Evolutionary conservation across 2,113 vertebrate species (phyloP).

Genomic region (Podarcis raffonei): DNA sequence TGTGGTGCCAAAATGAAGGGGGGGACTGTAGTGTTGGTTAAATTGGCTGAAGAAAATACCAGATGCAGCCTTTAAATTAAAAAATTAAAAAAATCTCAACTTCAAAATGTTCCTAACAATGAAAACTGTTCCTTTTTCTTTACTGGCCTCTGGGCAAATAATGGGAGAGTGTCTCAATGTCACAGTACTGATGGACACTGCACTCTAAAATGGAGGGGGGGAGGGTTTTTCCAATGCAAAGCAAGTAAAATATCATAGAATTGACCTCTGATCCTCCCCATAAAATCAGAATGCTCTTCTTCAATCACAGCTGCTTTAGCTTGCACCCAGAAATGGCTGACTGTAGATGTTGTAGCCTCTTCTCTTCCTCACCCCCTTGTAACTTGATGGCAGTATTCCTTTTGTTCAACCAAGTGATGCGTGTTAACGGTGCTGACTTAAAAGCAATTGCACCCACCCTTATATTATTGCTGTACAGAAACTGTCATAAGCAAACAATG

Average conservation of each 20-base stretch:
- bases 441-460: accelerated
- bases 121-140: not conserved
- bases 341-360: not conserved
- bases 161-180: not conserved
- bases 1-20: not conserved
- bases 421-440: constrained; percentile 19
- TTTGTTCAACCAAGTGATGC: constrained; percentile 17
- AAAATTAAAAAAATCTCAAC: not conserved
- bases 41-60: accelerated
- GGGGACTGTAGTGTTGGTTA: not conserved
- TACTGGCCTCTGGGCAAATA: accelerated
- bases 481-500: constrained; percentile 3
- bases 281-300: constrained; percentile 2
- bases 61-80: not conserved
- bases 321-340: not conserved
- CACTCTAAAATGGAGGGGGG: not conserved
- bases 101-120: not conserved
- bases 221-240: constrained; percentile 69
- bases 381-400: constrained; percentile 26
- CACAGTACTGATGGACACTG: no score
- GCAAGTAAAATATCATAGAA: not conserved
- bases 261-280: constrained; percentile 19
- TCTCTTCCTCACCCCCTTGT: not conserved
- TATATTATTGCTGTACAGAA: constrained; percentile 34
- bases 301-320: constrained; percentile 42